Conservation (phyloP, 37 sponge, comb jelly and placozoan genomes). For the Oscarella lobularis region DNA sequence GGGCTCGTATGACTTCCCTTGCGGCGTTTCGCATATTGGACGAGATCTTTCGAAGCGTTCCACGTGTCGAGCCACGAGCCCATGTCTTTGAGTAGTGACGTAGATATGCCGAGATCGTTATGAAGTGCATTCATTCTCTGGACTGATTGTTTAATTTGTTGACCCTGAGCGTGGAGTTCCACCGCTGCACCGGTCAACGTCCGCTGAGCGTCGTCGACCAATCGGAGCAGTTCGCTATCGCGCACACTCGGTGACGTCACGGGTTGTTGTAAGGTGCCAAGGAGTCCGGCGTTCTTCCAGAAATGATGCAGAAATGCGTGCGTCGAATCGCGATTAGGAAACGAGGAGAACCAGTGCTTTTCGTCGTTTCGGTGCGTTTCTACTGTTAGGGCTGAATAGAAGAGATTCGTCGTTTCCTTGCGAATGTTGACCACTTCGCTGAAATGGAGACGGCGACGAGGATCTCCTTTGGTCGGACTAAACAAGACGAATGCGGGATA, state of each 20-base stretch:
- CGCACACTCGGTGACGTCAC: no score
- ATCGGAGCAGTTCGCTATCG: background rate
- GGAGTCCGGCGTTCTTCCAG: background rate
- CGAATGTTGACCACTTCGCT: background rate
- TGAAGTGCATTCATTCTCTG: background rate
- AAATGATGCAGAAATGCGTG: background rate
- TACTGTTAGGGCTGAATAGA: background rate
- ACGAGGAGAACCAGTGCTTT: background rate
- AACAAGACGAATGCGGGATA: background rate
- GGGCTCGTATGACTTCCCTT: background rate
- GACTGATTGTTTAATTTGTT: background rate
- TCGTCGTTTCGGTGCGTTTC: background rate
- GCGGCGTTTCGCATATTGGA: background rate
- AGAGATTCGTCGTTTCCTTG: background rate
- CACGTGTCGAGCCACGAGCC: constrained; percentile 1
- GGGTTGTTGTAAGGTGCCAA: background rate
- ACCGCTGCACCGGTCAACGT: background rate
- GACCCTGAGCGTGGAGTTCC: background rate
- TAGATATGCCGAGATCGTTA: background rate
- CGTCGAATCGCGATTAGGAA: background rate
- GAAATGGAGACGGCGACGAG: background rate
- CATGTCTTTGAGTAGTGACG: background rate
- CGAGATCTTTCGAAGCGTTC: background rate
- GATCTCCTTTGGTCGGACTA: background rate
- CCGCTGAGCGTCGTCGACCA: background rate